phyloP scores from a whole-genome alignment of 2,888 invertebrate species.

The Acronicta aceris region DNA sequence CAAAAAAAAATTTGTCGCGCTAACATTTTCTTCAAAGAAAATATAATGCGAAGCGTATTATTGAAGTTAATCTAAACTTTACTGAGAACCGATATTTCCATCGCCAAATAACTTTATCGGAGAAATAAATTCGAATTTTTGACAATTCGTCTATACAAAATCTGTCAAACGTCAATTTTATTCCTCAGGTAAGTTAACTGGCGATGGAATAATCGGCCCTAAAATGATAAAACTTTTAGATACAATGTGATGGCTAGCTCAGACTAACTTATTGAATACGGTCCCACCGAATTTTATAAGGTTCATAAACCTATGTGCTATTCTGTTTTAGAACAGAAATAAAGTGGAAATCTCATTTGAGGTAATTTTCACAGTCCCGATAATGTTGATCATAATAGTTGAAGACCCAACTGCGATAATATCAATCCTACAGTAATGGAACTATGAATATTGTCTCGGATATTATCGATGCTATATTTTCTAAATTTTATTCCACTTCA shows the following conservation, averaged over 20 bases:
- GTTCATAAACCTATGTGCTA: conserved; percentile 4
- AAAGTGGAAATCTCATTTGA: background rate
- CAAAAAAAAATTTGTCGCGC: background rate
- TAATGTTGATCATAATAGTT: background rate
- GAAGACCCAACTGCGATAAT: background rate
- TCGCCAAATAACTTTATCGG: too few relatives aligned
- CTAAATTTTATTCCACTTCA: too few relatives aligned
- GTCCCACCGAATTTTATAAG: conserved; percentile 1
- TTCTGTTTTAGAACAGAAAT: too few relatives aligned
- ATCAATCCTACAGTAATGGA: background rate
- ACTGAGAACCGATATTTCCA: too few relatives aligned
- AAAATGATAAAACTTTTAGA: conserved; percentile 19
- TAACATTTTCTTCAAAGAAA: conserved; percentile 2
- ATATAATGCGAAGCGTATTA: conserved; percentile 10
- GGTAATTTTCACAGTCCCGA: background rate
- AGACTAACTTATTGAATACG: conserved; percentile 31
- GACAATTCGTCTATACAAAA: too few relatives aligned
- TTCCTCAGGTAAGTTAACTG: too few relatives aligned
- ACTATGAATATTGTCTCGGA: conserved; percentile 8
- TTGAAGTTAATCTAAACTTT: conserved; percentile 22
- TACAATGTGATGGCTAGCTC: conserved; percentile 43
- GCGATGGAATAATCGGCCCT: too few relatives aligned
- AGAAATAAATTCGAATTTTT: too few relatives aligned
- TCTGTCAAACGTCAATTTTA: too few relatives aligned
- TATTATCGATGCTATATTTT: conserved; percentile 4